Evolutionary conservation across 1,140 invertebrate genomes (phyloP).

Genomic region (Drosophila carrolli): DNA sequence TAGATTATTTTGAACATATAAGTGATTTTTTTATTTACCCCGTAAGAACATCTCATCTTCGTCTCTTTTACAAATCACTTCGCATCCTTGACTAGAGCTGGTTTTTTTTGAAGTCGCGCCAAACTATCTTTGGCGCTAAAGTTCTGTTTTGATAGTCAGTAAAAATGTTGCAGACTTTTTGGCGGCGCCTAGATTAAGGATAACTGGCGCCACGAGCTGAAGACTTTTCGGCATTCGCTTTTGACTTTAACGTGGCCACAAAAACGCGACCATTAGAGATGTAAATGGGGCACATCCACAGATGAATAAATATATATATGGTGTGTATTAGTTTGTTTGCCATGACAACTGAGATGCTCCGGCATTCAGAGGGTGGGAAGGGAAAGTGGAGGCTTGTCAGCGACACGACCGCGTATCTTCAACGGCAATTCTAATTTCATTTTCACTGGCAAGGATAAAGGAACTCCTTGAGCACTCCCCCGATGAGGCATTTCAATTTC

Average conservation of each 20-base stretch:
- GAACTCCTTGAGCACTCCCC: constrained; percentile 39
- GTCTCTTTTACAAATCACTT: not conserved
- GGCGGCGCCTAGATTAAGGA: constrained; percentile 76
- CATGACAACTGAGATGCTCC: constrained; percentile 43
- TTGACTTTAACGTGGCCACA: constrained; percentile 63
- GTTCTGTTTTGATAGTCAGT: constrained; percentile 69
- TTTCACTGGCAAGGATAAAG: constrained; percentile 60
- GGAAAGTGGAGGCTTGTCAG: constrained; percentile 42
- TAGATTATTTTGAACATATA: too few relatives aligned
- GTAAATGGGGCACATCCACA: constrained; percentile 55
- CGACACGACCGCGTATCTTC: constrained; percentile 50
- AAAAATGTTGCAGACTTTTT: constrained; percentile 80
- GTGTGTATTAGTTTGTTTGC: constrained; percentile 50
- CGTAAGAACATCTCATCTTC: constrained; percentile 14
- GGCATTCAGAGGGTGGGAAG: not conserved
- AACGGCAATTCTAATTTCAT: constrained; percentile 81
- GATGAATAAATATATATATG: constrained; percentile 6
- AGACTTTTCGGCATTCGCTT: constrained; percentile 12
- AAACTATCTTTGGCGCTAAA: constrained; percentile 52
- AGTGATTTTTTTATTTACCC: not conserved
- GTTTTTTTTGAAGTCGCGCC: constrained; percentile 36
- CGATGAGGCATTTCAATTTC: constrained; percentile 73
- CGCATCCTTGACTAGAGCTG: not conserved
- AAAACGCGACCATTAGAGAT: constrained; percentile 61
- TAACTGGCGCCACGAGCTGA: constrained; percentile 71